Evolutionary conservation across 2,113 vertebrate species (phyloP), one percentile per base, ranked within the genome.

Genomic region (Sphyrna mokarran): DNA sequence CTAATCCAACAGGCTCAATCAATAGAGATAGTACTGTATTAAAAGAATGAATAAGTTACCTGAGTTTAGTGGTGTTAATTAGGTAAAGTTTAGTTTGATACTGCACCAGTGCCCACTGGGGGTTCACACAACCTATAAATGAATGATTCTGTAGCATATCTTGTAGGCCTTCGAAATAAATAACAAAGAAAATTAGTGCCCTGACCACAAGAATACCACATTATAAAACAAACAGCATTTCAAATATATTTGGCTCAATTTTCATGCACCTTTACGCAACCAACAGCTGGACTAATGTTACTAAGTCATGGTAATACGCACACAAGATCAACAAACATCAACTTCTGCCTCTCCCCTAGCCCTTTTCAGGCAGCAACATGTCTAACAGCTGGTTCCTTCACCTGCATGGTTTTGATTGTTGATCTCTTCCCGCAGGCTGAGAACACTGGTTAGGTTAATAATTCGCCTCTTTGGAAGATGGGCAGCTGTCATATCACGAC

Each of bases 61-160:
- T 99, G 96, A 99, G 98, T 83, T 97, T 99, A 96, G 98, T 99
- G 95, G 98, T 98, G 96, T 99, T 99, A 94, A 99, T 97, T 96
- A 99, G 98, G 96, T 99, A 99, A 0, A 99, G 97, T 97, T 99
- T 99, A 85, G 99, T 99, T 96, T 98, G 98, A 96, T 99, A 98
- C n/a, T 99, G 99, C 68, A 98, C 98, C 96, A 99, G 96, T 96
- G 98, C 98, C 99, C 99, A 99, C 97, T 99, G 98, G 2, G 99
- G 98, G 96, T 97, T 98, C 85, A 99, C 97, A 94, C 99, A 99
- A 96, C 99, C 99, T 96, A 99, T 98, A 90, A 99, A 99, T 0
- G 98, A 98, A 97, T 99, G 99, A 95, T 98, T 98, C 54, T 96
- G 98, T 33, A 99, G 97, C 98, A 99, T 98, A 96, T 99, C 98